Evolutionary conservation across 2,797 vertebrate species (phyloP).

Genomic region (Chaenodraco wilsoni): DNA sequence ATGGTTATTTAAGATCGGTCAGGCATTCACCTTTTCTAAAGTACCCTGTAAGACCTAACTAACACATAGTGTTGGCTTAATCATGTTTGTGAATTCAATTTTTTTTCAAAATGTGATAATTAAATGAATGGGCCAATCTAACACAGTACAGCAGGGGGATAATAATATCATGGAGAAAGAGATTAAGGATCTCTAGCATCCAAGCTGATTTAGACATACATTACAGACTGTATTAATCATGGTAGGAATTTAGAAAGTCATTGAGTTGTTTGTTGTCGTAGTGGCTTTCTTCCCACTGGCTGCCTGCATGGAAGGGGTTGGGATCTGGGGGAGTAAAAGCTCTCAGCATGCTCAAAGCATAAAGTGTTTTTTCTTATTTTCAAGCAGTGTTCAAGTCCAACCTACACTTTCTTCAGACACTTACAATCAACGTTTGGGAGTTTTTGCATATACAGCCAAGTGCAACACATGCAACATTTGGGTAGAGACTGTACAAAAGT

Average conservation of each 20-base stretch:
- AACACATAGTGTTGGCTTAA: background rate
- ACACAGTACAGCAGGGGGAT: background rate
- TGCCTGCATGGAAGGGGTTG: background rate
- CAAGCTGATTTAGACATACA: background rate
- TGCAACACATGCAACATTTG: too few relatives aligned
- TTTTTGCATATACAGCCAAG: background rate
- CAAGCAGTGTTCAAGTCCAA: background rate
- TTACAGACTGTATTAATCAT: background rate
- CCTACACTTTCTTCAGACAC: background rate
- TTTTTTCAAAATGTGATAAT: background rate
- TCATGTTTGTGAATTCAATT: background rate
- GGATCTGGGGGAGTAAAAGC: background rate
- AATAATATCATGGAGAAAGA: background rate
- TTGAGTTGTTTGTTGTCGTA: background rate
- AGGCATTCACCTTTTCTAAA: background rate
- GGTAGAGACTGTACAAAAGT: background rate
- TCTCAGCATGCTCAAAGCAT: background rate
- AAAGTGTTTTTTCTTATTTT: background rate
- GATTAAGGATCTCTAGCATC: background rate
- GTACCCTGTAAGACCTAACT: conserved; percentile 2
- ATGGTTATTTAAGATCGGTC: background rate
- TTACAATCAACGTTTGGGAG: background rate
- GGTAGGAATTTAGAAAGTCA: background rate
- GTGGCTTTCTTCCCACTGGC: background rate
- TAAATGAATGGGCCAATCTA: background rate